phyloP scores from a whole-genome alignment of 2,797 vertebrate genomes.

The Sebastes trivittatus region DNA sequence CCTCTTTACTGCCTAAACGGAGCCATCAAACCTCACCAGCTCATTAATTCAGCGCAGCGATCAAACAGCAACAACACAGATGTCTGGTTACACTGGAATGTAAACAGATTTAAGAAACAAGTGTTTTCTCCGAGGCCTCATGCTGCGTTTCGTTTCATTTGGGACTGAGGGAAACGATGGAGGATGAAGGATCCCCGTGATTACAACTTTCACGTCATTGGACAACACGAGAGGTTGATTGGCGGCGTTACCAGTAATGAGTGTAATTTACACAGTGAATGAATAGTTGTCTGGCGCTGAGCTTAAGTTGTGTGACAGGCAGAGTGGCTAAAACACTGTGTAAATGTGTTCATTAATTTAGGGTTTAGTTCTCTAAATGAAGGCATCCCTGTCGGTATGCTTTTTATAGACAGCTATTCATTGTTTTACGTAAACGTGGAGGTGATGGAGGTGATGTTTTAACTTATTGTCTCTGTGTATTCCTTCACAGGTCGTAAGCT shows the following conservation, averaged over 20 bases:
- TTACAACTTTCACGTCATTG: neutral
- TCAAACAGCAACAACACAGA: conserved; percentile 4
- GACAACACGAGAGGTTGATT: neutral
- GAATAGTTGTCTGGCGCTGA: conserved; percentile 4
- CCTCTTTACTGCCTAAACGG: neutral
- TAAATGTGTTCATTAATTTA: neutral
- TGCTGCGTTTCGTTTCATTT: neutral
- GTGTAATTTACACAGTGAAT: conserved; percentile 48
- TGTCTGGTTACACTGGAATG: neutral
- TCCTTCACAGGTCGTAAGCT: conserved; percentile 76
- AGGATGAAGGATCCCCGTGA: neutral
- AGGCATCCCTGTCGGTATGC: neutral
- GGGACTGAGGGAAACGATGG: neutral
- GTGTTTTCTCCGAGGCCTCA: neutral
- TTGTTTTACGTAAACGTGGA: neutral
- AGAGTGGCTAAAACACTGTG: neutral
- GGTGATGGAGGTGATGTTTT: neutral
- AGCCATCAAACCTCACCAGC: neutral
- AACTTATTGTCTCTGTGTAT: neutral
- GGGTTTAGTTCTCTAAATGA: neutral
- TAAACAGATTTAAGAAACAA: neutral
- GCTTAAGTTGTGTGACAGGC: neutral
- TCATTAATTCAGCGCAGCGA: neutral
- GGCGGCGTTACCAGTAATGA: conserved; percentile 40
- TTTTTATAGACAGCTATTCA: neutral